Evolutionary conservation across 2,888 invertebrate species (phyloP), one percentile per base, ranked within the genome.

Genomic region (Gastrophysa polygoni): DNA sequence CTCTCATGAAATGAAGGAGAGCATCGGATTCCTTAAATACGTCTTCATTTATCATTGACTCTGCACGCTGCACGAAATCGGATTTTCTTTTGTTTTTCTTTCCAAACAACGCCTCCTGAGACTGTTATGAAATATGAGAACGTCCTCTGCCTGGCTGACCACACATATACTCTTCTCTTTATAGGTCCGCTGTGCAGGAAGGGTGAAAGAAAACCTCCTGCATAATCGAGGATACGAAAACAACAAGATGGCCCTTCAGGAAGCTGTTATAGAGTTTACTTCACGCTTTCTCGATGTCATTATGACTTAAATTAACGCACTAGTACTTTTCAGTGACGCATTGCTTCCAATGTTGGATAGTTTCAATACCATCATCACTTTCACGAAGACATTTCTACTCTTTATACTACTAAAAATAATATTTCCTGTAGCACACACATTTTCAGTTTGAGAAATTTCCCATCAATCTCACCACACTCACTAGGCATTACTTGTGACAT

Each of bases 71-170:
- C 61, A 58, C 57, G 56, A 56, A 43, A 49, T 63, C 49, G n/a
- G 55, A 46, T 54, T 66, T 64, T 58, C 63, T 59, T 55, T 64
- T 62, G 57, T 63, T 66, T 68, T 67, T 64, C 64, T 60, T 63
- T 64, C 56, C 43, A 32, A 50, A 58, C 56, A 61, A 59, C 62
- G 55, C 62, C 65, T 55, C 64, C 43, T 50, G 65, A 64, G 69
- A 64, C 58, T 54, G 57, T 56, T 48, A 46, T 72, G 70, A 72
- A 71, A 71, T 70, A 70, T 72, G 70, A 65, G 68, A 65, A 59
- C 64, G 68, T 68, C 68, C 64, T 59, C 61, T 69, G 71, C 61
- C 69, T 68, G 64, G 71, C 68, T 70, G 71, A 72, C 71, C 72
- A 67, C 69, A 67, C 63, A 68, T 68, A 61, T 61, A 61, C 54